phyloP scores from a whole-genome alignment of 92 coral and sea anemone species.

The Palythoa grandis region DNA sequence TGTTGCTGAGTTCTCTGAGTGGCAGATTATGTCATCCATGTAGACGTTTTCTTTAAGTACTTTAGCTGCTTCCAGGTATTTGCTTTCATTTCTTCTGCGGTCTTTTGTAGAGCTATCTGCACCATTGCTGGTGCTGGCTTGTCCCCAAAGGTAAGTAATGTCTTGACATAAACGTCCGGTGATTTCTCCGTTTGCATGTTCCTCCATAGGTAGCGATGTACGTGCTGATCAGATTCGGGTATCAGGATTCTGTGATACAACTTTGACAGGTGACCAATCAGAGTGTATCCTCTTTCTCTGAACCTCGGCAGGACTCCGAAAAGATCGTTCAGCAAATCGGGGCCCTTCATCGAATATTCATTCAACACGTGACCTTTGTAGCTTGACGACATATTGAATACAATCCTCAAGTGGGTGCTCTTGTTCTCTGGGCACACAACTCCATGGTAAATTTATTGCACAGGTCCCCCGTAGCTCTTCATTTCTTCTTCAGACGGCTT shows the following conservation, averaged over 20 bases:
- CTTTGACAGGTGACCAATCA: constrained; percentile 60
- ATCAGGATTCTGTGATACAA: constrained; percentile 66
- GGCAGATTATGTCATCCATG: too few relatives aligned
- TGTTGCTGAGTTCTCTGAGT: too few relatives aligned
- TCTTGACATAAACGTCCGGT: constrained; percentile 66
- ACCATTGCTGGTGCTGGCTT: constrained; percentile 66
- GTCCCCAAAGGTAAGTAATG: constrained; percentile 66
- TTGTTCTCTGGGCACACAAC: constrained; percentile 12
- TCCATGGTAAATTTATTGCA: constrained; percentile 17
- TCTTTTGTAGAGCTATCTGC: too few relatives aligned
- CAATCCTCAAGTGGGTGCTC: constrained; percentile 43
- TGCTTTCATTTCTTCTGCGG: too few relatives aligned
- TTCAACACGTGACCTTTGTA: constrained; percentile 14
- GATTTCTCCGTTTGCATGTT: constrained; percentile 54
- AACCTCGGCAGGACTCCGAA: constrained; percentile 55
- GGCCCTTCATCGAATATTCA: constrained; percentile 43
- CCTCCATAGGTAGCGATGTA: constrained; percentile 71
- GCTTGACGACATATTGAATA: constrained; percentile 18
- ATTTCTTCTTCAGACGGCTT: background rate
- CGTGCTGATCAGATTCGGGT: constrained; percentile 67
- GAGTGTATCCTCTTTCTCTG: constrained; percentile 56
- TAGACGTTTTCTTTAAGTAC: too few relatives aligned
- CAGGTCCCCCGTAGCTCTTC: constrained; percentile 2
- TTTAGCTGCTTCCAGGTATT: too few relatives aligned
- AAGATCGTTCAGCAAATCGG: background rate